Conservation (phyloP, 1,140 invertebrate genomes). For the Druon quercuslanigerum region DNA sequence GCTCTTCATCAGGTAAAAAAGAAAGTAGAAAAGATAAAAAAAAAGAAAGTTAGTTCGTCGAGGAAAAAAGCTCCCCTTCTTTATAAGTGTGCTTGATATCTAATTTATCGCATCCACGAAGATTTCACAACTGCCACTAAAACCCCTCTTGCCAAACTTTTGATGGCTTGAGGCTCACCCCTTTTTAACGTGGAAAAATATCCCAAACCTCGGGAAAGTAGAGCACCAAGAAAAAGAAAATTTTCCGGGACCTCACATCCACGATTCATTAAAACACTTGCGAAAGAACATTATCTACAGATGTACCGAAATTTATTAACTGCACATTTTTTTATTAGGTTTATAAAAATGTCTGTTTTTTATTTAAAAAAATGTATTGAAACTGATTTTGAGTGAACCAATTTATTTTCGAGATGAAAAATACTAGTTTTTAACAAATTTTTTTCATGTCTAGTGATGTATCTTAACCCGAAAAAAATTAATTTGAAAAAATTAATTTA, state of each 20-base stretch:
- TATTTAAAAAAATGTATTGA: too few species aligned
- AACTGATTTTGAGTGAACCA: too few species aligned
- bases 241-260: not conserved
- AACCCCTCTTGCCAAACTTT: conserved; percentile 14
- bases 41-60: not conserved
- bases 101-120: conserved; percentile 21
- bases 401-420: too few species aligned
- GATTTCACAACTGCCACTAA: conserved; percentile 26
- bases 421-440: too few species aligned
- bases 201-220: not conserved
- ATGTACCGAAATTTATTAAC: too few species aligned
- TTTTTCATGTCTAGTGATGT: too few species aligned
- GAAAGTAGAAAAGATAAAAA: not conserved
- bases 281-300: too few species aligned
- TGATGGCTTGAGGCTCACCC: conserved; percentile 21
- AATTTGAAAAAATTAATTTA: too few species aligned
- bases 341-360: too few species aligned
- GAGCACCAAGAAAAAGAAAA: conserved; percentile 30
- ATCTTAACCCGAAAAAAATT: too few species aligned
- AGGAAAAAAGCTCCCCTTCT: conserved; percentile 9
- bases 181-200: not conserved
- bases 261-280: too few species aligned
- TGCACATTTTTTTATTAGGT: too few species aligned
- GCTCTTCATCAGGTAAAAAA: not conserved
- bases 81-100: conserved; percentile 26